Base-by-base conservation (phyloP, 2,113 vertebrate species). In the Lepisosteus osseus region DNA sequence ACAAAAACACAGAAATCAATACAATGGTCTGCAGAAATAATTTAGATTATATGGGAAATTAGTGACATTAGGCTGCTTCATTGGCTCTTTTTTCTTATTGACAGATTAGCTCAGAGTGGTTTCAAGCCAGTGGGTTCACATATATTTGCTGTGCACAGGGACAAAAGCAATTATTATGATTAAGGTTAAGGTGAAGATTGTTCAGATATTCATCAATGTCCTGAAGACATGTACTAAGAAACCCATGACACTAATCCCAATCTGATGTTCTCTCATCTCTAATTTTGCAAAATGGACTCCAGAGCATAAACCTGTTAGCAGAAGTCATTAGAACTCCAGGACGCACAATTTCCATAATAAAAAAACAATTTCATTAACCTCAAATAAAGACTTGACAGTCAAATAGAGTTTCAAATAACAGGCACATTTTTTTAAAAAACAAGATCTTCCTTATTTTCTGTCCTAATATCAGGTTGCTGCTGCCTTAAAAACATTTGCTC, bases 151-250 rank as follows among this genome's bases (percentile, higher is more conserved):
- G 13, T 66, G 64, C 7, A 47, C 7, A 47, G n/a, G 61, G 64
- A 43, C 43, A 15, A 42, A 66, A 44, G 45, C 64, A 66, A 42
- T 66, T 66, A 66, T 44, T 44, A 44, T 66, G 64, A 66, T 47
- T 66, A 15, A 45, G 64, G 45, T 47, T 66, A 15, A 15, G 14
- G 4, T 6, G 64, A n/a, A 44, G 64, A 66, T 66, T 45, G 44
- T 42, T 2, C 41, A 29, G 61, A 6, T 45, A 7, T 45, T 47
- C 14, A 8, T n/a, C n/a, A n/a, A 12, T 14, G 13, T 44, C 7
- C 64, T 15, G 43, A n/a, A 65, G 9, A 42, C 40, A 13, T 65
- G 40, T 12, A 43, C 42, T 43, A 65, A 7, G 40, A 65, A 43
- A 45, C 43, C 45, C 41, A 66, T 45, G n/a, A n/a, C 42, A 13